A percentile compares a stretch with the other conserved stretches of the same genome.
phyloP scores from a whole-genome alignment of 2,888 invertebrate genomes.

The Habrosyne pyritoides region DNA sequence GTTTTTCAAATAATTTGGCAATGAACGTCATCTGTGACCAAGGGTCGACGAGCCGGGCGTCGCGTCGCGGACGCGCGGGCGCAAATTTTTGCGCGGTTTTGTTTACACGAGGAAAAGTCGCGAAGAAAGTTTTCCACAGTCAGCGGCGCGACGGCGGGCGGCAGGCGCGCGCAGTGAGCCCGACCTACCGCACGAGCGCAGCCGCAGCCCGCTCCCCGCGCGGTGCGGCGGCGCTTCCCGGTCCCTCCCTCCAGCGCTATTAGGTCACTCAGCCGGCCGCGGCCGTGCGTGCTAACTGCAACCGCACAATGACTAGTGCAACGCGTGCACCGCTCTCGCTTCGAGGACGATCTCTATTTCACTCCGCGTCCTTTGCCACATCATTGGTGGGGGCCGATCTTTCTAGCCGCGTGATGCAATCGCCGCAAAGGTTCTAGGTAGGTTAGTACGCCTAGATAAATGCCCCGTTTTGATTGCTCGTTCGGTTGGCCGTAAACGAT shows the following conservation, averaged over 20 bases:
- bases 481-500: slow-evolving; percentile 14
- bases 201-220: slow-evolving; percentile 66
- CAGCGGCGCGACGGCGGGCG: slow-evolving; percentile 69
- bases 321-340: slow-evolving; percentile 83
- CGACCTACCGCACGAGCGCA: slow-evolving; percentile 81
- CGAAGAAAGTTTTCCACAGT: slow-evolving; percentile 80
- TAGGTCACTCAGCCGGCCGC: slow-evolving; percentile 80
- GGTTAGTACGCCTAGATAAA: slow-evolving; percentile 60
- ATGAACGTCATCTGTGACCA: slow-evolving; percentile 32
- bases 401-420: slow-evolving; percentile 81
- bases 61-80: slow-evolving; percentile 46
- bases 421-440: slow-evolving; percentile 63
- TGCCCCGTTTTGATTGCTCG: slow-evolving; percentile 55
- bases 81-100: slow-evolving; percentile 66
- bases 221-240: slow-evolving; percentile 63
- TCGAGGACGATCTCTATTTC: slow-evolving; percentile 84
- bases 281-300: slow-evolving; percentile 81
- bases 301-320: slow-evolving; percentile 82
- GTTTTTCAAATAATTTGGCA: slow-evolving; percentile 18
- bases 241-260: slow-evolving; percentile 82
- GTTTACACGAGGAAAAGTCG: slow-evolving; percentile 79
- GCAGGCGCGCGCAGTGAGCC: slow-evolving; percentile 78
- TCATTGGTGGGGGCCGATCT: slow-evolving; percentile 82
- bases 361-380: slow-evolving; percentile 81
- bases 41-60: slow-evolving; percentile 23